Conservation (phyloP, 2,888 invertebrate genomes). For the Drosophila melanocephala region DNA sequence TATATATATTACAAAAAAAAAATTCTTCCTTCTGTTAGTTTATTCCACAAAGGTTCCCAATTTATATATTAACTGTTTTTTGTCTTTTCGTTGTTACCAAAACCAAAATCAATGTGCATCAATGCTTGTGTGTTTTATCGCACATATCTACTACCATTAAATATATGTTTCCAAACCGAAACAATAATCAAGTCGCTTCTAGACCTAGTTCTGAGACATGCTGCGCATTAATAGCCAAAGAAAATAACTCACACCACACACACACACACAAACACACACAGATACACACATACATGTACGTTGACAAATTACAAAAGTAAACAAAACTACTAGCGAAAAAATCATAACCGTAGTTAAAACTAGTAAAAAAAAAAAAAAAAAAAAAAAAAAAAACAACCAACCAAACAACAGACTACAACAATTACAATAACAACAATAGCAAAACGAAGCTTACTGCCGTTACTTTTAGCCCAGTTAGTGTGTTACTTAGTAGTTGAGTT, state of each 20-base stretch:
- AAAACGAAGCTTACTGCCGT: constrained; percentile 67
- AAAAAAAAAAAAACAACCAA: constrained; percentile 34
- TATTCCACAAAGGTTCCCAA: constrained; percentile 20
- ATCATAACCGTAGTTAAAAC: constrained; percentile 20
- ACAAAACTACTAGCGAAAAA: constrained; percentile 17
- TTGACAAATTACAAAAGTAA: constrained; percentile 19
- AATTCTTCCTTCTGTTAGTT: constrained; percentile 3
- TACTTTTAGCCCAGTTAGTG: constrained; percentile 72
- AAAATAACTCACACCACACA: constrained; percentile 1
- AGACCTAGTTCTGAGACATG: constrained; percentile 47
- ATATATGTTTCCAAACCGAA: constrained; percentile 18
- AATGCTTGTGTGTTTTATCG: constrained; percentile 58
- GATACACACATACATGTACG: constrained; percentile 26
- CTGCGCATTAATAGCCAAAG: constrained; percentile 32
- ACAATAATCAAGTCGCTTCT: constrained; percentile 47
- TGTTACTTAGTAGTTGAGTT: constrained; percentile 75
- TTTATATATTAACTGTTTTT: constrained; percentile 31
- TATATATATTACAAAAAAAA: neutral
- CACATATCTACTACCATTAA: constrained; percentile 39
- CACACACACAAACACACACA: constrained; percentile 19
- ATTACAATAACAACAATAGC: constrained; percentile 16
- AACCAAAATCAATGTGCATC: constrained; percentile 43
- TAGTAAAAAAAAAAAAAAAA: constrained; percentile 24
- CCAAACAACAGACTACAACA: constrained; percentile 35
- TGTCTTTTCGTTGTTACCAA: constrained; percentile 16